Evolutionary conservation across 1,140 invertebrate species (phyloP).

Genomic region (Scaptomyza montana): DNA sequence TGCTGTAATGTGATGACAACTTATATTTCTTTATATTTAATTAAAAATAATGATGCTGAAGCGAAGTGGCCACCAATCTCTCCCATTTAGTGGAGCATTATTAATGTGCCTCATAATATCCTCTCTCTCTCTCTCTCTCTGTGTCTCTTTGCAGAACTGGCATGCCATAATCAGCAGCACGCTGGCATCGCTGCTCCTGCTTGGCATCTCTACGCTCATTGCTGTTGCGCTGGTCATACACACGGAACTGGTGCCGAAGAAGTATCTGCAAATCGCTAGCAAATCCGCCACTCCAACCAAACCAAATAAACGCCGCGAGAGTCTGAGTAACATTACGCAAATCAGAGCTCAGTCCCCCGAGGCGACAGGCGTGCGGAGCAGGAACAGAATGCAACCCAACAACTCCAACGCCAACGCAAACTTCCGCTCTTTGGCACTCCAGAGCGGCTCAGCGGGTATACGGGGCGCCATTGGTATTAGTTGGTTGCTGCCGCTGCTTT

Average conservation of each 20-base stretch:
- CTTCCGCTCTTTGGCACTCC: constrained; percentile 10
- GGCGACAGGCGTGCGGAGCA: not conserved
- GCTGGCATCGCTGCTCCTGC: constrained; percentile 76
- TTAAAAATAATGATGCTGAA: constrained; percentile 79
- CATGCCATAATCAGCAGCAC: constrained; percentile 82
- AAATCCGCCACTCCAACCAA: constrained; percentile 37
- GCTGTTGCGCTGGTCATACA: constrained; percentile 81
- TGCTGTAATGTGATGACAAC: constrained; percentile 57
- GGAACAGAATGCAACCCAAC: not conserved
- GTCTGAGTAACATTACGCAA: constrained; percentile 71
- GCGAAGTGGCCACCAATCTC: constrained; percentile 46
- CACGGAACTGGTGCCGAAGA: constrained; percentile 82
- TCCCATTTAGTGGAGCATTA: constrained; percentile 53
- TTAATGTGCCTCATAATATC: constrained; percentile 63
- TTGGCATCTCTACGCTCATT: constrained; percentile 82
- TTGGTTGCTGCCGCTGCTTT: constrained; percentile 80
- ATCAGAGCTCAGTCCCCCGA: constrained; percentile 63
- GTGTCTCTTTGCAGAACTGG: constrained; percentile 71
- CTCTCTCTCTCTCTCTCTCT: constrained; percentile 44
- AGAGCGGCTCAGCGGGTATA: constrained; percentile 60
- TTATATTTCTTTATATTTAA: constrained; percentile 69
- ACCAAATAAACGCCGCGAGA: constrained; percentile 52
- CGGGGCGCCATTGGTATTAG: constrained; percentile 82
- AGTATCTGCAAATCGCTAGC: constrained; percentile 73
- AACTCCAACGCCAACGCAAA: not conserved